phyloP scores from a whole-genome alignment of 2,113 vertebrate genomes.

The Todiramphus saurophagus region DNA sequence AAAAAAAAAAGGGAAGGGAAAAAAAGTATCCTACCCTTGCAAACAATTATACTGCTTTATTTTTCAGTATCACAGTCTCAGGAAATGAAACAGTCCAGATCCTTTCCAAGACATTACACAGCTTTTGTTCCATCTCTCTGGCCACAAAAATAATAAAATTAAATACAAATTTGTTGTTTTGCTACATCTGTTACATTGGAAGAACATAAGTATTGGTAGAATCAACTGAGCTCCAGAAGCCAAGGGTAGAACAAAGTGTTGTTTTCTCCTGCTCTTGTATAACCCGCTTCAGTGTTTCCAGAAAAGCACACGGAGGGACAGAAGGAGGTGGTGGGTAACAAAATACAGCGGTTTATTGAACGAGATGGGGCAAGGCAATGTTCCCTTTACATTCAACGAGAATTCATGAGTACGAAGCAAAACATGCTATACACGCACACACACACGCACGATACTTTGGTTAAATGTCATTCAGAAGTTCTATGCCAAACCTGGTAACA shows the following conservation, averaged over 20 bases:
- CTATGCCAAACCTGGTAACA: constrained; percentile 68
- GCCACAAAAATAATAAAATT: constrained; percentile 17
- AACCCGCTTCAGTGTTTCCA: not conserved
- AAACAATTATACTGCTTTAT: constrained; percentile 49
- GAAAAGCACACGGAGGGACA: constrained; percentile 4
- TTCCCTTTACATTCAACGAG: constrained; percentile 66
- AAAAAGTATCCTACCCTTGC: not conserved
- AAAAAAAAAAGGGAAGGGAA: not conserved
- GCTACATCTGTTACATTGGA: constrained; percentile 53
- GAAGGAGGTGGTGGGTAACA: constrained; percentile 35
- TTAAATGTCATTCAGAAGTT: constrained; percentile 71
- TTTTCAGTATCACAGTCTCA: constrained; percentile 46
- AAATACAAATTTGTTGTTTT: constrained; percentile 17
- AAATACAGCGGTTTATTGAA: constrained; percentile 76
- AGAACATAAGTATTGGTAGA: constrained; percentile 35
- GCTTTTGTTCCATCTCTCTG: not conserved
- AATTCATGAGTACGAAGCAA: constrained; percentile 65
- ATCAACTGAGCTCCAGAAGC: not conserved
- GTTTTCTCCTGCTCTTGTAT: not conserved
- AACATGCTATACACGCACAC: constrained; percentile 31
- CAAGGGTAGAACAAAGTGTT: not conserved
- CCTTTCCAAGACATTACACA: constrained; percentile 26
- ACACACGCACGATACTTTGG: constrained; percentile 70
- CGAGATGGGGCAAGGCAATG: constrained; percentile 54
- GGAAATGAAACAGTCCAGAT: constrained; percentile 37